These are phyloP conservation scores for Acipenser ruthenus DNA, from an alignment of 2,797 vertebrate genomes.

Conservation along the genomic window DNA sequence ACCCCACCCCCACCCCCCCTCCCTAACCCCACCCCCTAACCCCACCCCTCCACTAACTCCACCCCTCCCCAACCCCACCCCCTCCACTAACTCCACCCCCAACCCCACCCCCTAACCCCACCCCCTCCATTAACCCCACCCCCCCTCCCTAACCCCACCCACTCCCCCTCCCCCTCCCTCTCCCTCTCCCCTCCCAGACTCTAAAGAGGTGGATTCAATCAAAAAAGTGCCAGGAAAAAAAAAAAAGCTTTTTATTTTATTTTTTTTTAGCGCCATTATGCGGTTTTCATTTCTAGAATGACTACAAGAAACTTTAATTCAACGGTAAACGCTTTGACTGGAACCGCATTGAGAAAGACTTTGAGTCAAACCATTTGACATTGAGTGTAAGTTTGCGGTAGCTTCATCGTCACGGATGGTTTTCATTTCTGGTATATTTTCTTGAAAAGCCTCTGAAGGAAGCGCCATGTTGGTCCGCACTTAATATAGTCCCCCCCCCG, in stretches of 20 bases:
- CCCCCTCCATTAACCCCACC: constrained; percentile 20
- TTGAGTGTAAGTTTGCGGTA: no score
- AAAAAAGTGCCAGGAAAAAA: constrained; percentile 28
- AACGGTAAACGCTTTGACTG: no score
- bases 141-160: constrained; percentile 19
- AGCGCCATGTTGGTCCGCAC: no score
- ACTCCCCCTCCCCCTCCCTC: constrained; percentile 80
- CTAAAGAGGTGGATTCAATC: constrained; percentile 57
- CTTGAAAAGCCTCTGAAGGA: no score
- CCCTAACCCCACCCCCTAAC: no score
- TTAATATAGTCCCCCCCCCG: constrained; percentile 13
- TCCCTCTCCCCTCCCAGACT: constrained; percentile 93
- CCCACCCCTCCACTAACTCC: no score
- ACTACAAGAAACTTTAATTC: no score
- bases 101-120: constrained; percentile 19
- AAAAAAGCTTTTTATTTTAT: constrained; percentile 44
- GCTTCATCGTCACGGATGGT: no score
- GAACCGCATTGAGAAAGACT: no score
- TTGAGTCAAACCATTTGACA: no score
- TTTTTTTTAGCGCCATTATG: constrained; percentile 40
- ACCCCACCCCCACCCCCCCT: no score
- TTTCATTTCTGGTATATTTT: constrained; percentile 9
- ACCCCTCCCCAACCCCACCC: constrained; percentile 1
- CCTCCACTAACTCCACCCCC: not conserved
- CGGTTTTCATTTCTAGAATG: constrained; percentile 46